Percentiles rank a stretch among this genome's conserved stretches.
These are phyloP conservation scores for Cephonodes hylas DNA, from an alignment of 2,888 invertebrate genomes.

Conservation along the genomic window DNA sequence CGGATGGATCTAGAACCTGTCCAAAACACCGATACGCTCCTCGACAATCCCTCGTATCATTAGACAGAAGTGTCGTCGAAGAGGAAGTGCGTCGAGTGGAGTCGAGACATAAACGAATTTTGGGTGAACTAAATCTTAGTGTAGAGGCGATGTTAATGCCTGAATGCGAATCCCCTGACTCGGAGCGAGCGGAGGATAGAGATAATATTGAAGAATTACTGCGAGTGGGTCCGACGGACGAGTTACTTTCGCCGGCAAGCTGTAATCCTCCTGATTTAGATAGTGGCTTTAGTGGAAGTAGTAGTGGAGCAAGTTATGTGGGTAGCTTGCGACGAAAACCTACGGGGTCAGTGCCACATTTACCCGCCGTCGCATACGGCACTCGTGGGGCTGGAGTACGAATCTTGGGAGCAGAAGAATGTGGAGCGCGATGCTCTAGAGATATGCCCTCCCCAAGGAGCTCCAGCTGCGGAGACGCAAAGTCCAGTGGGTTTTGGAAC, in stretches of 20 bases:
- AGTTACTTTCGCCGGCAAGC: slow-evolving; percentile 85
- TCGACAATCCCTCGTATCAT: slow-evolving; percentile 83
- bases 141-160: slow-evolving; percentile 96
- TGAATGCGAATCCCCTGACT: slow-evolving; percentile 84
- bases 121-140: slow-evolving; percentile 92
- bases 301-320: slow-evolving; percentile 90
- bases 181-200: slow-evolving; percentile 83
- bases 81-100: slow-evolving; percentile 92
- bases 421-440: slow-evolving; percentile 63
- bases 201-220: slow-evolving; percentile 85
- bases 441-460: slow-evolving; percentile 69
- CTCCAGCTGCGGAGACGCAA: slow-evolving; percentile 75
- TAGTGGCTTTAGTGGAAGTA: slow-evolving; percentile 91
- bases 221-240: slow-evolving; percentile 86
- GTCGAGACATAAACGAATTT: slow-evolving; percentile 89
- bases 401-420: slow-evolving; percentile 71
- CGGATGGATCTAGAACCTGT: slow-evolving; percentile 81
- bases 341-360: slow-evolving; percentile 73
- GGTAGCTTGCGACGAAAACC: slow-evolving; percentile 84
- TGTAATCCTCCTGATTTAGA: slow-evolving; percentile 86
- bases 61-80: slow-evolving; percentile 87
- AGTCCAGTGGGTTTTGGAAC: slow-evolving; percentile 84
- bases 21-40: slow-evolving; percentile 75
- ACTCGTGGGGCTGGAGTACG: slow-evolving; percentile 74
- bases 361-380: slow-evolving; percentile 78